Evolutionary conservation across 2,113 vertebrate species (phyloP), one percentile per base, ranked within the genome.

Genomic region (Neolamprologus kungweensis): DNA sequence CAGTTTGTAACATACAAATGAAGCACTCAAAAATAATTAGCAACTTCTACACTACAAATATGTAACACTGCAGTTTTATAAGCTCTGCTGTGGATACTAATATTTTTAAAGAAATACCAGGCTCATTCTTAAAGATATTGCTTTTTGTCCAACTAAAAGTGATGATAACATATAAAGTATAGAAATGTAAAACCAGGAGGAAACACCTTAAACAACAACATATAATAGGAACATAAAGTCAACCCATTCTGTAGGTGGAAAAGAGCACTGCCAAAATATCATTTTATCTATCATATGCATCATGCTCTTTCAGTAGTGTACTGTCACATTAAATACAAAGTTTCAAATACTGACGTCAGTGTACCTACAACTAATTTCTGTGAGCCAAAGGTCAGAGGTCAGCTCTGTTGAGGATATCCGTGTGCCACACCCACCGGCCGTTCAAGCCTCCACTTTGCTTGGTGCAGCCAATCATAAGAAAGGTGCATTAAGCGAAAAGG

Each of bases 211-310:
- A 68, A 35, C 63, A 37, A n/a, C 7, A 21, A 68, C 33, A 35
- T 65, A 3, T 37, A 65, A 40, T 40, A 21, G 4, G 33, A 13
- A 37, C 33, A 68, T 40, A 68, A 68, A 13, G 10, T 68, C 33
- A 68, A 40, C 33, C 7, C 19, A 37, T 40, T 40, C 33, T 33
- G 7, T 65, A 11, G 0, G 33, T n/a, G 0, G 19, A 68, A 40
- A 13, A 21, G 63, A 65, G 33, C 63, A 13, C 63, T 9, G n/a
- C 35, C 33, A 40, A 68, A 14, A 23, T 21, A 40, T 14, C 0
- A 60, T 60, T 60, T 31, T 10, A 17, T 21, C 10, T 6, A 1
- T 6, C 5, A 42, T 60, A 65, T 35, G 60, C 6, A 65, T 37
- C 4, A n/a, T 2, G 33, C 60, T 35, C 17, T 65, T 65, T 65